phyloP scores from a whole-genome alignment of 53 echinoderm and acorn worm genomes.

The Luidia sarsii region DNA sequence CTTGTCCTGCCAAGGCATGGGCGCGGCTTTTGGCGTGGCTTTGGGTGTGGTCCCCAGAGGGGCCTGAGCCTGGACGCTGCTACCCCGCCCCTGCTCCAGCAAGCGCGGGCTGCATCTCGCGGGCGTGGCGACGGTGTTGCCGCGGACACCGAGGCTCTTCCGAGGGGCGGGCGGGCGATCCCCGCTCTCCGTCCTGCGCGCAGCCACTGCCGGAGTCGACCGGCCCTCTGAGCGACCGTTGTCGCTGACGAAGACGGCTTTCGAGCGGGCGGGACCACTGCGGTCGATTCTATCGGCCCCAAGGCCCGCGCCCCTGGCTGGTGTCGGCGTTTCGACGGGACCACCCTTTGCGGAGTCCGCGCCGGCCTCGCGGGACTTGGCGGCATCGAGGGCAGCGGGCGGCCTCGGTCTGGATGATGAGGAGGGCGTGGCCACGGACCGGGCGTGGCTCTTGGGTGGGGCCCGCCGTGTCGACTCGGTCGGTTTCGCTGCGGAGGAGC shows the following conservation, averaged over 20 bases:
- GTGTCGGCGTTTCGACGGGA: constrained; percentile 21
- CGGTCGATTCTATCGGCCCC: too few relatives aligned
- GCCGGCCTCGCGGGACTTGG: too few relatives aligned
- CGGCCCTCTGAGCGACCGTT: too few relatives aligned
- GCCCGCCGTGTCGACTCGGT: too few relatives aligned
- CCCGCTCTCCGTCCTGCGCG: background rate
- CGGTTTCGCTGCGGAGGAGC: background rate
- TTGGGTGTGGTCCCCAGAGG: constrained; percentile 4
- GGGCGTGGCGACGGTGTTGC: constrained; percentile 8
- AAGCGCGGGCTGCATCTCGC: constrained; percentile 51
- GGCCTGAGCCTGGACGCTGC: background rate
- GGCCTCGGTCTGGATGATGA: constrained; percentile 2
- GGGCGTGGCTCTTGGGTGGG: too few relatives aligned
- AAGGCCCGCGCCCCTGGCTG: background rate
- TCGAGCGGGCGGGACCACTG: too few relatives aligned
- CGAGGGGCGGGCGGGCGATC: background rate
- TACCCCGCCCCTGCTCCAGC: background rate
- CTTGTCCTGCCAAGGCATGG: constrained; percentile 42
- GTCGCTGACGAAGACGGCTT: too few relatives aligned
- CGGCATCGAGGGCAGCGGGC: background rate
- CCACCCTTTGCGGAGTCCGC: background rate
- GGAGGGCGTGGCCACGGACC: too few relatives aligned
- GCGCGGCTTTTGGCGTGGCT: too few relatives aligned
- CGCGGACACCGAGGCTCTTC: constrained; percentile 2
- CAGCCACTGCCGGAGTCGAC: background rate